Base-by-base conservation (phyloP, 2,113 vertebrate species). In the Sminthopsis crassicaudata region DNA sequence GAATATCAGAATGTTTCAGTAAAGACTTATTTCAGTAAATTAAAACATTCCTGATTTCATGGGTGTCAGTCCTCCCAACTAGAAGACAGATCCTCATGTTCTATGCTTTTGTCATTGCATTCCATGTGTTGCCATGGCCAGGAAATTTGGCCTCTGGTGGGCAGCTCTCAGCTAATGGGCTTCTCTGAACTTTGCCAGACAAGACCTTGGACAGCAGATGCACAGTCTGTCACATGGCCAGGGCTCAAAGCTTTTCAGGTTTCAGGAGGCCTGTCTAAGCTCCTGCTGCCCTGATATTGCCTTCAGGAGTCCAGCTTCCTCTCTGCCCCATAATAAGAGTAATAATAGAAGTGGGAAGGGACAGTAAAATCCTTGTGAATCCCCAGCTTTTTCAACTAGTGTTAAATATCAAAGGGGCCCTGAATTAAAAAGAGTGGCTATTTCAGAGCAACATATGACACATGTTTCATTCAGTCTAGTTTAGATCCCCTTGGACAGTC, bases 361-460 rank as follows among this genome's bases (percentile, higher is more conserved):
- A 42, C 46, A 51, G 42, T 8, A 23, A 16, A 0, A 26, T 9
- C 22, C 2, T 53, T 50, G 26, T 27, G 46, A 94, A 90, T 30
- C 6, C 25, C 55, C 92, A 42, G 46, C 42, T 11, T 92, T 95
- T 93, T 53, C 57, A 90, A 91, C 76, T 90, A 48, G 50, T n/a
- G 2, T 36, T 53, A 36, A 67, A 60, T 60, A 60, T 60, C 57
- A 60, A 60, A 30, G 57, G 26, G 27, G 2, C 26, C 26, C 26
- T 60, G 57, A 11, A 30, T 16, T 67, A 14, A 67, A 67, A 30
- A 67, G 60, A 67, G 60, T 36, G 30, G 30, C 30, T 36, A 16
- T 67, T 67, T 67, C 30, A 67, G 60, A 67, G 30, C 60, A 67
- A 22, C 57, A 60, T 27, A 30, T 3, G 27, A 1, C 57, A 3